A percentile compares a stretch with the other conserved stretches of the same genome.
phyloP scores from a whole-genome alignment of 2,797 vertebrate species.

The Acanthurus tractus region DNA sequence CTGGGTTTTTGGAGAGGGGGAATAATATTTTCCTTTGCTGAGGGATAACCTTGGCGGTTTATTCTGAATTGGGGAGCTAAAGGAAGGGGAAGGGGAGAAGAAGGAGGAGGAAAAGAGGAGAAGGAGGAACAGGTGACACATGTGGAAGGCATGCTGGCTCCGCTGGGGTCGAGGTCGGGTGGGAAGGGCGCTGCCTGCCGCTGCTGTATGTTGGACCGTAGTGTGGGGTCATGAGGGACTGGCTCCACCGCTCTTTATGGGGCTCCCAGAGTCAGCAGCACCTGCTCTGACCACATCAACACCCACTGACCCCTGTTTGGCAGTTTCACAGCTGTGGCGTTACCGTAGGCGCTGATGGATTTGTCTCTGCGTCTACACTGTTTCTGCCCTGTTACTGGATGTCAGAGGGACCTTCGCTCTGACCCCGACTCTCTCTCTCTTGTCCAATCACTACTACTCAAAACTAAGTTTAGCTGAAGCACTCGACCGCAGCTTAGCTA shows the following conservation, averaged over 20 bases:
- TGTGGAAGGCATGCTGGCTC: conserved; percentile 79
- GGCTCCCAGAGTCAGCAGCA: conserved; percentile 78
- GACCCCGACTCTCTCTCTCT: conserved; percentile 43
- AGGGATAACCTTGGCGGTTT: conserved; percentile 75
- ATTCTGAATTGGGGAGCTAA: conserved; percentile 57
- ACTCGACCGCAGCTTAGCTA: conserved; percentile 32
- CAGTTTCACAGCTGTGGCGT: conserved; percentile 81
- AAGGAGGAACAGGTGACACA: conserved; percentile 73
- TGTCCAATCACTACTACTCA: conserved; percentile 43
- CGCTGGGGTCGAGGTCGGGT: conserved; percentile 58
- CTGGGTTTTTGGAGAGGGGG: conserved; percentile 66
- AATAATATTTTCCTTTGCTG: conserved; percentile 83
- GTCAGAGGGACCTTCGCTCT: conserved; percentile 55
- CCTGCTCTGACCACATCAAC: conserved; percentile 83
- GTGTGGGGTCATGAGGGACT: conserved; percentile 67
- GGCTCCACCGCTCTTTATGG: conserved; percentile 79
- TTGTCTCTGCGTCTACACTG: conserved; percentile 59
- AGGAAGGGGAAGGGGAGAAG: no score
- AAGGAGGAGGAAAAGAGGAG: conserved; percentile 18
- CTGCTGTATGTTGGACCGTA: conserved; percentile 59
- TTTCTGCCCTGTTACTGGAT: conserved; percentile 64
- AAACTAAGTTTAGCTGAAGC: conserved; percentile 51
- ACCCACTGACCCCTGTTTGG: conserved; percentile 79
- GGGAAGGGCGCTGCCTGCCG: conserved; percentile 59
- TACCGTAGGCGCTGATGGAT: conserved; percentile 72